Evolutionary conservation across 2,113 vertebrate genomes (phyloP), one percentile per base, ranked within the genome.

Genomic region (Festucalex cinctus): DNA sequence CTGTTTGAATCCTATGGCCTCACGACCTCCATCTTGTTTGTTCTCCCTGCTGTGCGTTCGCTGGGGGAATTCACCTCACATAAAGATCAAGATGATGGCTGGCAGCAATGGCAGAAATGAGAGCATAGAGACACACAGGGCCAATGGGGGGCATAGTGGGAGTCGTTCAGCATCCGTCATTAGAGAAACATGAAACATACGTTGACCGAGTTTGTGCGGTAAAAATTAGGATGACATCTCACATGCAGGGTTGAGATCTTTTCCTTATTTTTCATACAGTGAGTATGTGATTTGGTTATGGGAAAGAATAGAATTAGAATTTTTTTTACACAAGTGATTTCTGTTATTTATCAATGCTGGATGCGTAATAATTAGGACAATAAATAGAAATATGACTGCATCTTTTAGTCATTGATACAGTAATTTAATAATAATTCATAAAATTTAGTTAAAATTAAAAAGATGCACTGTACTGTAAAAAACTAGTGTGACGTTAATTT

Each of bases 21-120:
- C 28, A 36, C 63, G 75, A 57, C 37, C 26, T 74, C 46, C 37
- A 12, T 71, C 80, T 74, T n/a, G 63, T 80, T 32, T 49, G 6
- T 20, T 32, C 32, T 35, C 35, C 28, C 67, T 65, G 16, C 57
- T 8, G 61, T 61, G 69, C 59, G 74, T 49, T 65, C 9, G 0
- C 67, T 48, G 51, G 63, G 60, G 71, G 60, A 66, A 39, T 73
- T 71, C 49, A 57, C 35, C 60, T 49, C 69, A 76, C 51, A 20
- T 46, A 64, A 60, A 49, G 67, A 66, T 72, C 60, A 76, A 62
- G 68, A 67, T 36, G 60, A 73, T 32, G 10, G 71, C 8, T 28
- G 66, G 39, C 35, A 26, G 51, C 37, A 43, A 61, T 48, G 20
- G 39, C 28, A 76, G 59, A 78, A 70, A 76, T 65, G 56, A 74